phyloP scores from a whole-genome alignment of 2,797 vertebrate genomes.

The Enteromius treurensis region DNA sequence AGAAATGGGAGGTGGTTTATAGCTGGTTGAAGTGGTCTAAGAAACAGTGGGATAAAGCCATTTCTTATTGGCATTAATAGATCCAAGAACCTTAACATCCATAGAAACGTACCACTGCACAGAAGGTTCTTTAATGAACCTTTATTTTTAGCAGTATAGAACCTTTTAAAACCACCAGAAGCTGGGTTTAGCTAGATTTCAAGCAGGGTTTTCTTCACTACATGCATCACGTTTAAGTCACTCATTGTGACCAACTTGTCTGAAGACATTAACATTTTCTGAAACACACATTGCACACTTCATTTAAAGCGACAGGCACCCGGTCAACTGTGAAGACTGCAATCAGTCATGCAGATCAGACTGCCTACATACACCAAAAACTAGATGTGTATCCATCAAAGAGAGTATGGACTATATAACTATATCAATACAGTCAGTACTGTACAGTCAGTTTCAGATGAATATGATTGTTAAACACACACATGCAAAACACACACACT shows the following conservation, averaged over 20 bases:
- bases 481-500: slow-evolving; percentile 47
- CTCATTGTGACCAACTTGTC: neutral
- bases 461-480: slow-evolving; percentile 42
- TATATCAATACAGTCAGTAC: neutral
- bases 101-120: neutral
- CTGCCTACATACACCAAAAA: neutral
- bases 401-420: neutral
- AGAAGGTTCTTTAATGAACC: neutral
- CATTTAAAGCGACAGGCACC: slow-evolving; percentile 1
- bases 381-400: neutral
- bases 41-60: neutral
- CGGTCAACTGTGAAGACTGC: neutral
- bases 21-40: neutral
- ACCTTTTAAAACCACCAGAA: neutral
- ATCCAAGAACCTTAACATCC: neutral
- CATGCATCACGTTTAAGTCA: neutral
- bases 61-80: neutral
- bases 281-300: slow-evolving; percentile 12
- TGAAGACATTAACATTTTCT: slow-evolving; percentile 14
- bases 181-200: slow-evolving; percentile 8
- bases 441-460: neutral
- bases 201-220: neutral
- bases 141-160: neutral
- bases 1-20: neutral
- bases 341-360: slow-evolving; percentile 26